Evolutionary conservation across 2,888 invertebrate genomes (phyloP), one percentile per base, ranked within the genome.

Genomic region (Lucinisca nassula): DNA sequence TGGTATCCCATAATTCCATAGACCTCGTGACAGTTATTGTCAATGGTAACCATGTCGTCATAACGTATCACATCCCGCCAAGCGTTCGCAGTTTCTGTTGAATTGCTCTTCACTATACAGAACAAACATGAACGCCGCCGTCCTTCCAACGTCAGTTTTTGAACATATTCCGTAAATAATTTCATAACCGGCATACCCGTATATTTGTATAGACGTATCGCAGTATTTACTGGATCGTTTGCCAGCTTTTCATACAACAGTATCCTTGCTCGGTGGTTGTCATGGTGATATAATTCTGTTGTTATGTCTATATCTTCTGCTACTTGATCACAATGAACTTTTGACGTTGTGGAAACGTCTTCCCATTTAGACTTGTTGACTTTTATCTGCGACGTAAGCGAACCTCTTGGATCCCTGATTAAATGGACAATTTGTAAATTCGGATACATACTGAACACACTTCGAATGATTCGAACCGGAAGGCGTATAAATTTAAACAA

Each of bases 401-500:
- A 61, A 12, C 87, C 90, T 1, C 90, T 58, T 17, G 90, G 90
- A 58, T 90, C 90, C 3, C 90, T 81, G 0, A 90, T 49, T 35
- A 90, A 75, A 82, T 88, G 90, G 14, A 90, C 30, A n/a, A 85
- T 58, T 80, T 90, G 87, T 45, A 90, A 24, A 27, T 85, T 82
- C 0, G 90, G 87, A 70, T 85, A 90, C 3, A 77, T 6, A 35
- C 45, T 58, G 35, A 82, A 84, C 3, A 88, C 79, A 6, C 38
- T 67, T 58, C 84, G 70, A 1, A 90, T 61, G 1, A 90, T 24
- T 3, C 74, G 35, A 85, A 88, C 86, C 24, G 87, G 87, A 27
- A 90, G 40, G 0, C 87, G 84, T 30, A 90, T 90, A 45, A 88
- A 90, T 74, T 90, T 90, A 38, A 88, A 90, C 14, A 88, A 30